Conservation (phyloP, 2,888 invertebrate species). For the Aphrophora alni region DNA sequence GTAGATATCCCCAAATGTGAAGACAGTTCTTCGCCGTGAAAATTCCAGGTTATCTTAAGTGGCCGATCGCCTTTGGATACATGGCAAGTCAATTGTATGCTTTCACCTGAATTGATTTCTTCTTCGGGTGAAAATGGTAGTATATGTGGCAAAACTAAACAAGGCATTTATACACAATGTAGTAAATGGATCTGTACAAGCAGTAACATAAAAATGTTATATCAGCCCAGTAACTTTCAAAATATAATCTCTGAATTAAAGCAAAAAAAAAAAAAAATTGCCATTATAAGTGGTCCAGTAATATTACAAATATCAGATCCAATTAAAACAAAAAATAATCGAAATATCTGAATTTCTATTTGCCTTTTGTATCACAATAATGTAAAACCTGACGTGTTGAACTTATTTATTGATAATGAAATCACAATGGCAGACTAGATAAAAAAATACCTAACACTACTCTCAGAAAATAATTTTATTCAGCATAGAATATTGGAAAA, state of each 20-base stretch:
- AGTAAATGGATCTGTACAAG: background rate
- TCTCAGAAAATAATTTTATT: no score
- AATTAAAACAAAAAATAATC: no score
- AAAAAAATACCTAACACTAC: no score
- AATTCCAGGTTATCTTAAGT: conserved; percentile 75
- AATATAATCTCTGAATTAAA: background rate
- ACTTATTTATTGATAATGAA: no score
- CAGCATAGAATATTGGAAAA: no score
- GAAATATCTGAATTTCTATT: no score
- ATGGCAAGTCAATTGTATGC: conserved; percentile 74
- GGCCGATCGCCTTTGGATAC: conserved; percentile 80
- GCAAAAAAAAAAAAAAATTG: no score
- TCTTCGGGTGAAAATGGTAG: conserved; percentile 75
- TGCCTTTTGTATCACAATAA: no score
- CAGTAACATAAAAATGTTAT: background rate
- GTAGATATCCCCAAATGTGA: conserved; percentile 55
- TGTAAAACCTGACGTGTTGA: no score
- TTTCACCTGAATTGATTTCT: conserved; percentile 77
- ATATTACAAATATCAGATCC: no score
- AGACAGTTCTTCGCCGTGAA: conserved; percentile 62
- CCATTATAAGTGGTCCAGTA: no score
- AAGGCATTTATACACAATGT: conserved; percentile 41
- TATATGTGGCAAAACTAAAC: conserved; percentile 71
- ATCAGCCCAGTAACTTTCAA: background rate
- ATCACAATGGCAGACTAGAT: no score